These are phyloP conservation scores for Caenorhabditis afra DNA, from an alignment of 2,888 invertebrate genomes.

Conservation along the genomic window DNA sequence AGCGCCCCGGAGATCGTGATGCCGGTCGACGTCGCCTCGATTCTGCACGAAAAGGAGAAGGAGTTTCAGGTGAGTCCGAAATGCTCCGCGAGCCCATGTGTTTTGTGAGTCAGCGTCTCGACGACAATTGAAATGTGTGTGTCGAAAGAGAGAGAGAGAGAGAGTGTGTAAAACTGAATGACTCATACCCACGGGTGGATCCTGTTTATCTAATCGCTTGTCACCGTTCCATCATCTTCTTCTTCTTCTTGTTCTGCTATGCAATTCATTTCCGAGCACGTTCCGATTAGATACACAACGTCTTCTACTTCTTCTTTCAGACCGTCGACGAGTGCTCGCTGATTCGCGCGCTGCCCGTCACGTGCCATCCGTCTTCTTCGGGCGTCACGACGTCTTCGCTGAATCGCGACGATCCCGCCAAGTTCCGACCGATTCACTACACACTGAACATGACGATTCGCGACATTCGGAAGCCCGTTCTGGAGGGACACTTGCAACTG, in stretches of 20 bases:
- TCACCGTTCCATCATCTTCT: constrained; percentile 12
- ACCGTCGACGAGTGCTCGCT: constrained; percentile 53
- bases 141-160: constrained; percentile 19
- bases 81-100: constrained; percentile 1
- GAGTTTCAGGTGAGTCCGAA: constrained; percentile 36
- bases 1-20: constrained; percentile 42
- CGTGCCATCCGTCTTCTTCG: constrained; percentile 35
- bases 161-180: neutral
- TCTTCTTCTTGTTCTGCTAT: constrained; percentile 12
- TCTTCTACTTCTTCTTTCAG: too few relatives aligned
- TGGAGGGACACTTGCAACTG: constrained; percentile 56
- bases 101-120: constrained; percentile 1
- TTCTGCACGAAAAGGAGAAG: constrained; percentile 46
- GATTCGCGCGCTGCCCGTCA: constrained; percentile 43
- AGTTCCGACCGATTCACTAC: constrained; percentile 62
- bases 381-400: neutral
- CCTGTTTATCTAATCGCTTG: constrained; percentile 5
- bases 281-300: too few relatives aligned
- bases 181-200: neutral
- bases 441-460: constrained; percentile 60
- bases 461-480: constrained; percentile 52
- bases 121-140: too few relatives aligned
- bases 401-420: constrained; percentile 24
- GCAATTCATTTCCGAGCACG: too few relatives aligned
- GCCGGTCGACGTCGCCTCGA: constrained; percentile 54